Base-by-base conservation (phyloP, 2,888 invertebrate species). In the Apoda limacodes region DNA sequence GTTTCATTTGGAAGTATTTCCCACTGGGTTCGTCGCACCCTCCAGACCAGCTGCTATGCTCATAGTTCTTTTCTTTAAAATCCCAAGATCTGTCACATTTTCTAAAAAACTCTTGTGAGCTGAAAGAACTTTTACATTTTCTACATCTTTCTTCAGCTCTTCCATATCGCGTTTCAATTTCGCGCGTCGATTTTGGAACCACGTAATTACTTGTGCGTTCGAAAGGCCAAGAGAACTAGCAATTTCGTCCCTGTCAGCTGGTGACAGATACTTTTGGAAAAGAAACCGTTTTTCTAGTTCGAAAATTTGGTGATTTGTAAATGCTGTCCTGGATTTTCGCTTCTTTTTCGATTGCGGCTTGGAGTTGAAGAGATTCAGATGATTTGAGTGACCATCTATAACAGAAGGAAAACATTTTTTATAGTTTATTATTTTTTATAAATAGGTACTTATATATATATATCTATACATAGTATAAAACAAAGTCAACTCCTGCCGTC, bases 251-350 rank as follows among this genome's bases (percentile, higher is more conserved):
- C 98, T 86, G 70, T 98, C 98, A 0, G 97, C 96, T 0, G 98
- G 98, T 31, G 96, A 96, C 50, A 98, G 85, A 82, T 98, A 98
- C 76, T 98, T 98, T 78, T 98, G 98, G 81, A 97, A 96, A 12
- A 97, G 86, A 80, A 98, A 98, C 53, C 98, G 86, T 67, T 97
- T 97, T 74, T 98, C 98, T 61, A 98, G 80, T 76, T 98, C 98
- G 75, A 96, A 98, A 53, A 98, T 98, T 81, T 98, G 98, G 75
- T 97, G 96, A 71, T 98, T 98, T 37, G 97, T 98, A 83, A 98
- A 98, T 14, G 98, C 98, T 13, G 98, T 98, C 55, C 98, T 85
- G 7, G 97, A 97, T 83, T 98, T 94, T 65, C 97, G 87, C 65
- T 98, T 98, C 86, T 98, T 98, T 74, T 95, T 93, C 56, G 95